Evolutionary conservation across 37 sponge, comb jelly and placozoan genomes (phyloP), one percentile per base, ranked within the genome.

Genomic region (Corticium candelabrum): DNA sequence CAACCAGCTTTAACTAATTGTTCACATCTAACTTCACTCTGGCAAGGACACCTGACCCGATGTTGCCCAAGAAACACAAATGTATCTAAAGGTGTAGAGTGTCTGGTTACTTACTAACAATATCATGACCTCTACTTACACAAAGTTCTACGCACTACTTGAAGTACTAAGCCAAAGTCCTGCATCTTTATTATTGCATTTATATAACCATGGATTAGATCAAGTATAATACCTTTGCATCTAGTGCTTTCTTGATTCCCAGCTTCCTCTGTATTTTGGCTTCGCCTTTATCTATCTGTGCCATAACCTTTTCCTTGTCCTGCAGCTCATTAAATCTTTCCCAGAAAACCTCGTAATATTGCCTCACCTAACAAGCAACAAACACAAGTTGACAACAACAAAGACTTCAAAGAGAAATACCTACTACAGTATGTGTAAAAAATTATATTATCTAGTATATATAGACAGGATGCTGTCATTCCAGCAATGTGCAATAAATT

Each of bases 341-440:
- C 99, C 99, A 97, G 78, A 97, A 97, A 74, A 91, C 89, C 40
- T 86, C 81, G 27, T 86, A 82, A 85, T 97, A 97, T 2, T 80
- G 86, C 31, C 80, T 39, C n/a, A 94, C 94, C 94, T 93, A 74
- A 35, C 69, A 38, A 1, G 29, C 35, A 30, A 57, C 33, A 70
- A 21, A 1, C 62, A 27, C 62, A 11, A 50, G 62, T 50, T 21
- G 62, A 50, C 21, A 11, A 50, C 62, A 50, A 50, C 62, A 50
- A n/a, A n/a, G n/a, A n/a, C n/a, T n/a, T n/a, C n/a, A n/a, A n/a
- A n/a, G n/a, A n/a, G n/a, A n/a, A n/a, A n/a, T n/a, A n/a, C n/a
- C n/a, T n/a, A n/a, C n/a, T n/a, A n/a, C n/a, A n/a, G n/a, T n/a
- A n/a, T n/a, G n/a, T n/a, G n/a, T n/a, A n/a, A n/a, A n/a, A n/a